These are phyloP conservation scores for Anhinga rufa DNA, from an alignment of 2,113 vertebrate species.

Conservation along the genomic window DNA sequence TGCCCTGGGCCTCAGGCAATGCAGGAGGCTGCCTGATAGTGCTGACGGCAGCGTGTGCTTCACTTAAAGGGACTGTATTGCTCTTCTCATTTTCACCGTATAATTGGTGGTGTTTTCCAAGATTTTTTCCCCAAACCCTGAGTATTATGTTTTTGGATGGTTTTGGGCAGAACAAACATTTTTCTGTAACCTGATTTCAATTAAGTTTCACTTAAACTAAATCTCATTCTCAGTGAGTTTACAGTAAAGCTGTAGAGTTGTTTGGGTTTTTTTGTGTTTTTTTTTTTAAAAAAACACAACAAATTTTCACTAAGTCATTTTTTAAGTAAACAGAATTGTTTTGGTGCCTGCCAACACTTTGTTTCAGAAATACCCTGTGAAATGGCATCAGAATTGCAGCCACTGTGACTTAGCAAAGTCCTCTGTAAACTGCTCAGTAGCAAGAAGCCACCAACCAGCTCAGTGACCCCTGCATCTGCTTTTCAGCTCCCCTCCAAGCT, in stretches of 20 bases:
- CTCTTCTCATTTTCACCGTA: background rate
- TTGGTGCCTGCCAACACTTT: background rate
- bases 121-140: background rate
- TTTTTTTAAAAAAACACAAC: no score
- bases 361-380: background rate
- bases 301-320: background rate
- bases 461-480: background rate
- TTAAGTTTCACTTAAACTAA: background rate
- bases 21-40: background rate
- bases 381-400: background rate
- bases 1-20: background rate
- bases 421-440: background rate
- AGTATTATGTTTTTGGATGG: background rate
- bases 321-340: background rate
- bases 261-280: no score
- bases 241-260: background rate
- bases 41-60: background rate
- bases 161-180: background rate
- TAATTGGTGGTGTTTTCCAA: background rate
- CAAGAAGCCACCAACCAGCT: background rate
- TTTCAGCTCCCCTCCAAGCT: background rate
- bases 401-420: background rate
- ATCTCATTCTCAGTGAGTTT: background rate
- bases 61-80: background rate
- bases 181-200: background rate